These are phyloP conservation scores for Trachurus trachurus DNA, from an alignment of 2,797 vertebrate genomes.

Conservation along the genomic window DNA sequence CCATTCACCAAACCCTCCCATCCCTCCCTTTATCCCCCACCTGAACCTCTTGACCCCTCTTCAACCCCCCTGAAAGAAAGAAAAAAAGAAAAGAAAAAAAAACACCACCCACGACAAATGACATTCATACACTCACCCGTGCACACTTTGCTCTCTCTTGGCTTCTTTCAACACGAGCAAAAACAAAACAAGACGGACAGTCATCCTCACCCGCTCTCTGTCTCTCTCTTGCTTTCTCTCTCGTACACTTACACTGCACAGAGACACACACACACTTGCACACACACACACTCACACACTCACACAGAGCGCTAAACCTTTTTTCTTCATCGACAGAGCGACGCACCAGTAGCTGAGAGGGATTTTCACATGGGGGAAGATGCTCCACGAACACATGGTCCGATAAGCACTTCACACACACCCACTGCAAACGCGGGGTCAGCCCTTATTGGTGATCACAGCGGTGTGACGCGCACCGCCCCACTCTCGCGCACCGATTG, in stretches of 20 bases:
- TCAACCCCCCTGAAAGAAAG: slow-evolving; percentile 21
- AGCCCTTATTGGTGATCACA: slow-evolving; percentile 74
- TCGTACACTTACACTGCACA: slow-evolving; percentile 60
- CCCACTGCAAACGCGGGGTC: slow-evolving; percentile 66
- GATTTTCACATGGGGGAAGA: slow-evolving; percentile 86
- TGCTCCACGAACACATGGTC: slow-evolving; percentile 66
- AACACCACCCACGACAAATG: slow-evolving; percentile 53
- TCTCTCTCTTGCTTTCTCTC: slow-evolving; percentile 56
- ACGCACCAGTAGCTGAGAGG: slow-evolving; percentile 84
- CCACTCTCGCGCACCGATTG: slow-evolving; percentile 66
- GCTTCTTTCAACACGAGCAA: slow-evolving; percentile 59
- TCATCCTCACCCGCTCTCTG: slow-evolving; percentile 60
- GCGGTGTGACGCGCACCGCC: slow-evolving; percentile 64
- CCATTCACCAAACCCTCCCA: slow-evolving; percentile 60
- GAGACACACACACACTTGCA: slow-evolving; percentile 44
- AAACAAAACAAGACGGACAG: slow-evolving; percentile 65
- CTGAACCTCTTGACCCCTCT: slow-evolving; percentile 52
- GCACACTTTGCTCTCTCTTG: slow-evolving; percentile 63
- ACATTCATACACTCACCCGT: slow-evolving; percentile 54
- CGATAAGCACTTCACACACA: slow-evolving; percentile 78
- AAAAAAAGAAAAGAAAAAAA: background rate
- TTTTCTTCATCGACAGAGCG: slow-evolving; percentile 86
- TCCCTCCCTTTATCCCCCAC: slow-evolving; percentile 57
- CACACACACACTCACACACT: slow-evolving; percentile 49
- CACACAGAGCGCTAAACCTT: slow-evolving; percentile 77